phyloP scores from a whole-genome alignment of 2,113 vertebrate species.

The Neotoma lepida region DNA sequence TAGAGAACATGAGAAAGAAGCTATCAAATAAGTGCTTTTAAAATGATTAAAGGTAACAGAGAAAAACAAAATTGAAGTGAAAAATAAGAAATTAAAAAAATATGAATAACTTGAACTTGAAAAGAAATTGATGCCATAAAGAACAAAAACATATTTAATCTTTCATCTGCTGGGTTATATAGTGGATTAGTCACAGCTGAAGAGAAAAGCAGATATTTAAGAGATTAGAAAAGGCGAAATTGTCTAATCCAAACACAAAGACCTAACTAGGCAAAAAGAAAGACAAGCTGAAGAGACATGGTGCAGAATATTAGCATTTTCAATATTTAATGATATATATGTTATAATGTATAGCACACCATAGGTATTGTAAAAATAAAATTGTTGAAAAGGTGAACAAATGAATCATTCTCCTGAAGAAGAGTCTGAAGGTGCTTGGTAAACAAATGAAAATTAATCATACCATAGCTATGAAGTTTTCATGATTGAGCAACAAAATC shows the following conservation, averaged over 20 bases:
- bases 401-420: not conserved
- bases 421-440: not conserved
- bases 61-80: constrained; percentile 51
- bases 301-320: not conserved
- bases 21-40: constrained; percentile 59
- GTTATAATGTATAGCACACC: not conserved
- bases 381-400: not conserved
- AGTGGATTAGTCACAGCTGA: not conserved
- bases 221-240: not conserved
- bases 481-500: not conserved
- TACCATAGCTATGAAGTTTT: not conserved
- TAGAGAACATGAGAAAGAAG: constrained; percentile 59
- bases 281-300: not conserved
- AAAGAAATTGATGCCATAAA: not conserved
- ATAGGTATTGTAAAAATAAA: not conserved
- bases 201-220: constrained; percentile 23
- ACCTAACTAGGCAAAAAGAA: not conserved
- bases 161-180: not conserved
- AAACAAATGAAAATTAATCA: not conserved
- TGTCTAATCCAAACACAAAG: not conserved
- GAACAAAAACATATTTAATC: not conserved
- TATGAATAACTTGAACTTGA: constrained; percentile 24
- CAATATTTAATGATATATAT: not conserved
- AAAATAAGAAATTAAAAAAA: constrained; percentile 48
- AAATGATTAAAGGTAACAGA: constrained; percentile 69